These are phyloP conservation scores for Halictus ligatus DNA, from an alignment of 2,888 invertebrate genomes.

Conservation along the genomic window DNA sequence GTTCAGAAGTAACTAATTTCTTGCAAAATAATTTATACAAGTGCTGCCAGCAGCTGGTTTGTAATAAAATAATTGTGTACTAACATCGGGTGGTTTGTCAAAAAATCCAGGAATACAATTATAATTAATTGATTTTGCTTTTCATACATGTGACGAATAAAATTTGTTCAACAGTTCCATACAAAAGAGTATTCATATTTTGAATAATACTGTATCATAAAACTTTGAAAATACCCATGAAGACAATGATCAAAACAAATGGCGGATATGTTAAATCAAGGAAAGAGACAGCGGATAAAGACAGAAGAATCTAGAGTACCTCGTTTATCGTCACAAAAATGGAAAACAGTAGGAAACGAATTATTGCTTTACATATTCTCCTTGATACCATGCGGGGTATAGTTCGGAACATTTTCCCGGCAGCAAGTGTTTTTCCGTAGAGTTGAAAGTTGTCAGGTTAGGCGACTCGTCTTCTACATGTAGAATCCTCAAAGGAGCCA, in stretches of 20 bases:
- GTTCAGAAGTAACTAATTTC: too few relatives aligned
- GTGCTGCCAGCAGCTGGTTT: too few relatives aligned
- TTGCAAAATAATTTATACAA: too few relatives aligned
- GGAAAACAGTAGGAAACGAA: background rate
- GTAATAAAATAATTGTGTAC: too few relatives aligned
- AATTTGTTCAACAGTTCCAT: background rate
- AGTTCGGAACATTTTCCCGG: background rate
- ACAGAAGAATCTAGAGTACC: background rate
- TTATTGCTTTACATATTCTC: background rate
- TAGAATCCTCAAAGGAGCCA: background rate
- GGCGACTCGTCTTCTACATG: constrained; percentile 3
- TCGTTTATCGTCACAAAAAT: background rate
- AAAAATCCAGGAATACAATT: too few relatives aligned
- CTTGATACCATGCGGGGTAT: background rate
- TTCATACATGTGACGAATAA: background rate
- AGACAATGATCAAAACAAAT: background rate
- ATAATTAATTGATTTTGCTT: too few relatives aligned
- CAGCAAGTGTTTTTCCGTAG: background rate
- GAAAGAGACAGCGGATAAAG: background rate
- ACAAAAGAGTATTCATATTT: background rate
- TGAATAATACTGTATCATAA: background rate
- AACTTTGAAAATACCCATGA: background rate
- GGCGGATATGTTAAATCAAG: background rate
- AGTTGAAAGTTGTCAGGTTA: background rate
- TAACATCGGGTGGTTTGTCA: too few relatives aligned